Evolutionary conservation across 2,797 vertebrate genomes (phyloP), one percentile per base, ranked within the genome.

Genomic region (Microhierax caerulescens): DNA sequence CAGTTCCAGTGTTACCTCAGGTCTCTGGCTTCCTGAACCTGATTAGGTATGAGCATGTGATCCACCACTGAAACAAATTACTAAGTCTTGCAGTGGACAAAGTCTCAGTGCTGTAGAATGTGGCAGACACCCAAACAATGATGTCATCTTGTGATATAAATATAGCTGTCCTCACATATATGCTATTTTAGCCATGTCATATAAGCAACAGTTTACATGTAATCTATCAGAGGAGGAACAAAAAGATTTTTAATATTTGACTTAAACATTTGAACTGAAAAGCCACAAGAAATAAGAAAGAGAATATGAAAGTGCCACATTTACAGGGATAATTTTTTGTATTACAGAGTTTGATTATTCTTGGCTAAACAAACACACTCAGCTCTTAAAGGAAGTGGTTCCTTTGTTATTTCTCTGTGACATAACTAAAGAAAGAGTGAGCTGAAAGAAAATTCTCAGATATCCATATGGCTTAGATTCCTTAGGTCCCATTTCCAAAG

Each of bases 1-100:
- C 0, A 0, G 12, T 54, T 70, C 41, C 43, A 65, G 72, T 3
- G 19, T 50, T 64, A 54, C 9, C 41, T 64, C 56, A 57, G 0
- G 1, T 48, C 28, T 73, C 45, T 11, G 64, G 30, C 39, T 91
- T 85, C 65, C 64, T 23, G 34, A 73, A 37, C 56, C 87, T 41
- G 7, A 64, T 50, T 22, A 64, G 63, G 45, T 45, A 48, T 34
- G 64, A 78, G 36, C 39, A 45, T 0, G 7, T 24, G 50, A 69
- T 81, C 53, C 56, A 45, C 30, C 70, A 41, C 45, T 36, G 54
- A 54, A 59, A 91, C 20, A 74, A 88, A 63, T 73, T 5, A 45
- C 48, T 10, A 56, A 75, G 39, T 25, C 28, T 45, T 32, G 50
- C 70, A 27, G 8, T 27, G 56, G 60, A 69, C 60, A 73, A 73